These are phyloP conservation scores for Agrotis puta DNA, from an alignment of 2,888 invertebrate genomes.

Conservation along the genomic window DNA sequence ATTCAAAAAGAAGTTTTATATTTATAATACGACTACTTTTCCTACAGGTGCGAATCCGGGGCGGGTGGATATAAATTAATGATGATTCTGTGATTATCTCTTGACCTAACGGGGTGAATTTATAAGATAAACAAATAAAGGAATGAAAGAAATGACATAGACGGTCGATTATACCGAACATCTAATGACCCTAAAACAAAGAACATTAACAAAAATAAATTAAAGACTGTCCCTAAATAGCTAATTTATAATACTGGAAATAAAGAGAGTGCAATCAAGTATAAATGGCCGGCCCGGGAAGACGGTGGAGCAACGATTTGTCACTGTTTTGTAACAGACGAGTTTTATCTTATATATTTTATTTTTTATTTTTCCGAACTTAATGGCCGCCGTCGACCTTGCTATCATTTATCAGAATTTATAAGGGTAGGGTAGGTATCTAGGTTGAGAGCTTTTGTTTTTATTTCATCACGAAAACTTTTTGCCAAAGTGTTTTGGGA, in stretches of 20 bases:
- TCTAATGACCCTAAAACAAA: slow-evolving; percentile 3
- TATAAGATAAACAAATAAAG: neutral
- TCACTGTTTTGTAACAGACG: slow-evolving; percentile 72
- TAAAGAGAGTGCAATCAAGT: slow-evolving; percentile 73
- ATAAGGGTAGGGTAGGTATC: slow-evolving; percentile 49
- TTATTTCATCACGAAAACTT: slow-evolving; percentile 18
- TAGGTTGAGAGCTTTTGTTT: slow-evolving; percentile 25
- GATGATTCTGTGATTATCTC: neutral
- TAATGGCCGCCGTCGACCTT: slow-evolving; percentile 66
- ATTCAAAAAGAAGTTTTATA: no score
- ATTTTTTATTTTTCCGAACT: slow-evolving; percentile 69
- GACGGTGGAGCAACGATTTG: slow-evolving; percentile 72
- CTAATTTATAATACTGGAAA: slow-evolving; percentile 59
- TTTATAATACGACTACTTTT: no score
- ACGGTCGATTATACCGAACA: neutral
- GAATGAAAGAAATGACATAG: no score
- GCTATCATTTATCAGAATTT: slow-evolving; percentile 70
- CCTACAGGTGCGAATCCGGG: no score
- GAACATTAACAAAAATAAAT: slow-evolving; percentile 13
- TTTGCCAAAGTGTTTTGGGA: slow-evolving; percentile 6
- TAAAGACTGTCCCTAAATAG: slow-evolving; percentile 15
- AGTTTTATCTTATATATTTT: slow-evolving; percentile 64
- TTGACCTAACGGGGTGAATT: neutral
- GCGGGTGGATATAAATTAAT: no score
- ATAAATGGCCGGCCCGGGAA: slow-evolving; percentile 66